Percentiles rank a stretch among this genome's conserved stretches.
phyloP scores from a whole-genome alignment of 2,113 vertebrate species.

The Pseudorectes ferrugineus region DNA sequence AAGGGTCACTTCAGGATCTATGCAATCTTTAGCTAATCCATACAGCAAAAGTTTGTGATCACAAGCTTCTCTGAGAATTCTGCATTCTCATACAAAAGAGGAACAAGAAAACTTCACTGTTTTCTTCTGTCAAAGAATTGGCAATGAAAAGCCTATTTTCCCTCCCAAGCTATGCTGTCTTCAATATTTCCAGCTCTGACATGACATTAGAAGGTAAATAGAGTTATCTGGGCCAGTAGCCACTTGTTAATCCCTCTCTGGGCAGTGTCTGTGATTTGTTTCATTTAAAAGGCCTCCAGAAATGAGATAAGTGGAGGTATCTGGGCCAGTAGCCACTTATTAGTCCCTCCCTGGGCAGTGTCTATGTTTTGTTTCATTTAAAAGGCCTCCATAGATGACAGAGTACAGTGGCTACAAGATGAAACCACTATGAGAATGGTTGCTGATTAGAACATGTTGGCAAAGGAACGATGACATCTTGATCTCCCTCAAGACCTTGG shows the following conservation, averaged over 20 bases:
- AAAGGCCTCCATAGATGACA: neutral
- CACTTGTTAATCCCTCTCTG: neutral
- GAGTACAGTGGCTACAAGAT: neutral
- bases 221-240: neutral
- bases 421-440: neutral
- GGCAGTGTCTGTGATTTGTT: neutral
- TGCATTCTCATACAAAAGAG: neutral
- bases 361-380: neutral
- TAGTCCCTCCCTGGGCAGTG: neutral
- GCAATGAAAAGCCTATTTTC: neutral
- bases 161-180: neutral
- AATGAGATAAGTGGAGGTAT: neutral
- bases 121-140: neutral
- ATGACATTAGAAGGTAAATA: neutral
- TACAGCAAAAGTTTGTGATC: neutral
- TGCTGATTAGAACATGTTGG: neutral
- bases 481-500: neutral
- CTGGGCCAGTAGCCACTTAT: neutral
- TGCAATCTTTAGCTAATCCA: neutral
- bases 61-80: neutral
- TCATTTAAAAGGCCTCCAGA: neutral
- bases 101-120: neutral
- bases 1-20: neutral
- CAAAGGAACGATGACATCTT: neutral
- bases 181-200: neutral